These are phyloP conservation scores for Tineola bisselliella DNA, from an alignment of 2,888 invertebrate genomes.

Conservation along the genomic window DNA sequence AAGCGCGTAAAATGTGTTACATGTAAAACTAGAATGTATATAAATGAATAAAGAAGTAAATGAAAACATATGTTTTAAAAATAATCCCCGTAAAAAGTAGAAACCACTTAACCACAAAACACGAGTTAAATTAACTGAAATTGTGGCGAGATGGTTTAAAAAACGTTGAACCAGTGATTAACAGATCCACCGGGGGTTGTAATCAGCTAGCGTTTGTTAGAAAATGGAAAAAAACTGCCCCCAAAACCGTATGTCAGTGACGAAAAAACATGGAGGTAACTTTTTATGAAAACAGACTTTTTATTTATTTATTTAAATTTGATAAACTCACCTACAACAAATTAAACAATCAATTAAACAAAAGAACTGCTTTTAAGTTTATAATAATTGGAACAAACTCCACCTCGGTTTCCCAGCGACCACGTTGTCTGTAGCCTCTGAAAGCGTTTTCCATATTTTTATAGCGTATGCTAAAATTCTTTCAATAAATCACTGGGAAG, in stretches of 20 bases:
- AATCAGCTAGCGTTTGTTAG: constrained; percentile 25
- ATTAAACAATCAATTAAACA: no score
- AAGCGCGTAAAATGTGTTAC: no score
- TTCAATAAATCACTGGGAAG: constrained; percentile 47
- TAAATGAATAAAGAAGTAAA: no score
- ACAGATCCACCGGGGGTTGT: constrained; percentile 35
- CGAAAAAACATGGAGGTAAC: constrained; percentile 25
- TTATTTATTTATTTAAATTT: no score
- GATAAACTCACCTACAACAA: no score
- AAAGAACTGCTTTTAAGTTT: no score
- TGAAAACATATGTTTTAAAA: background rate
- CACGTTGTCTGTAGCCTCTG: no score
- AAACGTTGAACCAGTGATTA: constrained; percentile 26
- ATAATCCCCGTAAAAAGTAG: background rate
- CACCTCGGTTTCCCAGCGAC: no score
- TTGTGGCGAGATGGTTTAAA: constrained; percentile 24
- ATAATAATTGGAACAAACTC: no score
- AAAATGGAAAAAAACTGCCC: constrained; percentile 19
- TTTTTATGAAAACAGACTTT: constrained; percentile 28
- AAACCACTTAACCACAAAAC: constrained; percentile 25
- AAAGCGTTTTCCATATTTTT: constrained; percentile 23
- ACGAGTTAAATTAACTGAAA: constrained; percentile 41
- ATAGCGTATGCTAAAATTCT: constrained; percentile 26
- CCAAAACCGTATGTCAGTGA: constrained; percentile 25
- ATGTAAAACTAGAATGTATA: no score